These are phyloP conservation scores for Andrena hattorfiana DNA, from an alignment of 2,888 invertebrate genomes.

Conservation along the genomic window DNA sequence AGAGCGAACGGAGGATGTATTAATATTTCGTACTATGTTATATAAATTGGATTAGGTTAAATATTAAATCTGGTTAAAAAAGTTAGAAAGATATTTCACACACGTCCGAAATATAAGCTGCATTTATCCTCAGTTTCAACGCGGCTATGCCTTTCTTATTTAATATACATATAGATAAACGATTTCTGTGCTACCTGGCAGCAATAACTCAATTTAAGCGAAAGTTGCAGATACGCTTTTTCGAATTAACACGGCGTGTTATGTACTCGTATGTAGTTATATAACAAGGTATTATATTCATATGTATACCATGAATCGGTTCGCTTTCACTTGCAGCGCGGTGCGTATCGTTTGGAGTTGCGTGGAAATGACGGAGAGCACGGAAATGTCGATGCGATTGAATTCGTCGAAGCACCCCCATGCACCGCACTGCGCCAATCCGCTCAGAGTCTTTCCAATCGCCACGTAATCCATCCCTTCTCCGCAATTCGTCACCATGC, in stretches of 20 bases:
- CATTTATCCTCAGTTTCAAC: no score
- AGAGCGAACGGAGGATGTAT: constrained; percentile 3
- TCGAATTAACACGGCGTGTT: no score
- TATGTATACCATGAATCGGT: constrained; percentile 89
- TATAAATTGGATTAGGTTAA: no score
- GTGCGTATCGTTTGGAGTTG: constrained; percentile 96
- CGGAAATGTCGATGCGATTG: constrained; percentile 96
- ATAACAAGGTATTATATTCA: background rate
- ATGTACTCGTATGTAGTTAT: no score
- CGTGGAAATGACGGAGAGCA: constrained; percentile 96
- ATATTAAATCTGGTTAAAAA: no score
- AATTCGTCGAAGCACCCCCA: constrained; percentile 99
- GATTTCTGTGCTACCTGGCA: no score
- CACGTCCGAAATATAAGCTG: no score
- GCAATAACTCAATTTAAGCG: no score
- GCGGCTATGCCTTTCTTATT: no score
- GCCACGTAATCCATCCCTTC: constrained; percentile 97
- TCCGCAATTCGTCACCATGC: constrained; percentile 96
- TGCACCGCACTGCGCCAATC: constrained; percentile 94
- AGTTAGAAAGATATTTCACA: no score
- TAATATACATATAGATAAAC: no score
- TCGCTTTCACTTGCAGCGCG: constrained; percentile 91
- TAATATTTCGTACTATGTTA: background rate
- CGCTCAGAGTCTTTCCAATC: constrained; percentile 91
- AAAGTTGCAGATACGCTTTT: no score